A percentile compares a stretch with the other conserved stretches of the same genome.
phyloP scores from a whole-genome alignment of 2,888 invertebrate species.

The Dioctria rufipes region DNA sequence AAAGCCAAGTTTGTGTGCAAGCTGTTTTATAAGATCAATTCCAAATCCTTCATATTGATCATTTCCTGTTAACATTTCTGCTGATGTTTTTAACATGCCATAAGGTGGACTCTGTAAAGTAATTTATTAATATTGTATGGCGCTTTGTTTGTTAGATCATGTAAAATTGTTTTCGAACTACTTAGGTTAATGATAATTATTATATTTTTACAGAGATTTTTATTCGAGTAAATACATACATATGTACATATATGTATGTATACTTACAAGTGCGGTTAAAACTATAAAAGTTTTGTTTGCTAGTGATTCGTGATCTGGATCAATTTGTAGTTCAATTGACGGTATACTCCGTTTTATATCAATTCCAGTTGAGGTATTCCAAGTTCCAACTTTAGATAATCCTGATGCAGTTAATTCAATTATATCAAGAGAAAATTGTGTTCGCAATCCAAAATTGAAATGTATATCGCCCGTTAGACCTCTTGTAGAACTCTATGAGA shows the following conservation, averaged over 20 bases:
- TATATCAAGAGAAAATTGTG: slow-evolving; percentile 79
- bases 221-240: not conserved
- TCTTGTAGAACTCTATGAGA: slow-evolving; percentile 59
- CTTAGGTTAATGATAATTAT: not conserved
- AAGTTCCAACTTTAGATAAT: slow-evolving; percentile 78
- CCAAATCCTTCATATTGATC: slow-evolving; percentile 84
- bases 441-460: slow-evolving; percentile 84
- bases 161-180: not conserved
- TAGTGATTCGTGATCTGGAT: slow-evolving; percentile 75
- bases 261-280: slow-evolving; percentile 78
- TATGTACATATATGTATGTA: slow-evolving; percentile 40
- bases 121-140: not conserved
- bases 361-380: slow-evolving; percentile 78
- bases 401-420: slow-evolving; percentile 78
- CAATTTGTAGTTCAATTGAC: slow-evolving; percentile 67
- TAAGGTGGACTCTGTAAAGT: slow-evolving; percentile 66
- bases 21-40: slow-evolving; percentile 86
- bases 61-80: slow-evolving; percentile 72
- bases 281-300: slow-evolving; percentile 82
- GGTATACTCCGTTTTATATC: slow-evolving; percentile 72
- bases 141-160: too few species aligned
- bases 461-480: slow-evolving; percentile 83
- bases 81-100: slow-evolving; percentile 84
- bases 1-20: slow-evolving; percentile 84
- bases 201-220: not conserved